Evolutionary conservation across 2,888 invertebrate genomes (phyloP).

Genomic region (Orchesellides sinensis): DNA sequence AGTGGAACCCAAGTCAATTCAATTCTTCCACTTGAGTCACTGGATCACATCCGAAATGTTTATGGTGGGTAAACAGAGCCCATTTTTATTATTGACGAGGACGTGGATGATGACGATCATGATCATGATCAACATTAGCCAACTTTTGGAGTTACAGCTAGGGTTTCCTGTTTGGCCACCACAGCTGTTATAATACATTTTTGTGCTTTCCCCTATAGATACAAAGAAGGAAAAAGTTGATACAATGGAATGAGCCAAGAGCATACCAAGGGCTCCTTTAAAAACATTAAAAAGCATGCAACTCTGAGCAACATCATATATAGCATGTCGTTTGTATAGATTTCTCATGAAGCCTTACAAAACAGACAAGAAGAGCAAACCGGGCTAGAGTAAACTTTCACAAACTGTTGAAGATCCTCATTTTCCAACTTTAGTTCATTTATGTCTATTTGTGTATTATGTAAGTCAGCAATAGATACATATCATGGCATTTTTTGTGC

Average conservation of each 20-base stretch:
- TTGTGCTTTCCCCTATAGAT: not conserved
- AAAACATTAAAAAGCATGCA: not conserved
- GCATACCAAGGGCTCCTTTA: not conserved
- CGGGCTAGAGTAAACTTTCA: not conserved
- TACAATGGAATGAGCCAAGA: too few relatives aligned
- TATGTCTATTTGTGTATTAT: too few relatives aligned
- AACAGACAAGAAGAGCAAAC: not conserved
- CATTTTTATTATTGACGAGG: conserved; percentile 65
- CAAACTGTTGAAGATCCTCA: conserved; percentile 1
- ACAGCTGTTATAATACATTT: conserved; percentile 16
- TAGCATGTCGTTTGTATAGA: too few relatives aligned
- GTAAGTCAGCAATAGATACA: too few relatives aligned
- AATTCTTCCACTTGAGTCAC: conserved; percentile 66
- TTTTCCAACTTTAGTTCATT: too few relatives aligned
- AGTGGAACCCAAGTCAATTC: conserved; percentile 63
- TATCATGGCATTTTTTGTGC: not conserved
- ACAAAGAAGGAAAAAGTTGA: too few relatives aligned
- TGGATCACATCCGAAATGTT: conserved; percentile 65
- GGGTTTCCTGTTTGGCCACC: conserved; percentile 29
- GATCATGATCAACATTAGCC: conserved; percentile 42
- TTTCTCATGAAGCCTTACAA: conserved; percentile 1
- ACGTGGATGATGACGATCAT: conserved; percentile 42
- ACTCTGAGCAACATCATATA: not conserved
- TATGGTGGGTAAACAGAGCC: conserved; percentile 64
- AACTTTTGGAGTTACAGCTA: not conserved